Conservation (phyloP, 92 coral and sea anemone genomes). For the Plumapathes pennacea region DNA sequence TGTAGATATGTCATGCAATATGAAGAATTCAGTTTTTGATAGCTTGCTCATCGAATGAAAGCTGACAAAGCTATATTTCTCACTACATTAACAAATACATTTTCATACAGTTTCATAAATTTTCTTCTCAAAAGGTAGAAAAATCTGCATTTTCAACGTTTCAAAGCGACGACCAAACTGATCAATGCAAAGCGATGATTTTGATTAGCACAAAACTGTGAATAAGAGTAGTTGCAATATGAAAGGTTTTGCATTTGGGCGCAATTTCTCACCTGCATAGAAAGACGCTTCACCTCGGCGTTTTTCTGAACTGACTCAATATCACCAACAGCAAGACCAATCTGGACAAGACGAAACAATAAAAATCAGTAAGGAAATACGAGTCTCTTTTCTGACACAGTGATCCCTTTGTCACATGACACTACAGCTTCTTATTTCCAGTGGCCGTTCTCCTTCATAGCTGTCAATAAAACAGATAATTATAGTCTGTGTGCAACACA, state of each 20-base stretch:
- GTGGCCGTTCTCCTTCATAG: too few species aligned
- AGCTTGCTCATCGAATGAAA: not conserved
- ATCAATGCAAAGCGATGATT: not conserved
- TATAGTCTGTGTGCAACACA: not conserved
- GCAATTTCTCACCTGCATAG: slow-evolving; percentile 66
- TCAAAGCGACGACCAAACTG: too few species aligned
- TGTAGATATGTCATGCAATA: too few species aligned
- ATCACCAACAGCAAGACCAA: slow-evolving; percentile 99
- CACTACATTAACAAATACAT: too few species aligned
- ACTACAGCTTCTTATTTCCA: too few species aligned
- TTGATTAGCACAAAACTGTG: not conserved
- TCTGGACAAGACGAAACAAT: slow-evolving; percentile 31
- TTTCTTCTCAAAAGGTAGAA: too few species aligned
- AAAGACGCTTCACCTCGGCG: slow-evolving; percentile 84
- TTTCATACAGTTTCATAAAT: too few species aligned
- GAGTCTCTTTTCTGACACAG: not conserved
- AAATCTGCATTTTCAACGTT: too few species aligned
- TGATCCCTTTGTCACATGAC: too few species aligned
- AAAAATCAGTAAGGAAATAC: not conserved
- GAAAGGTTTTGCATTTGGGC: not conserved
- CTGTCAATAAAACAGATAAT: not conserved
- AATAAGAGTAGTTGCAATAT: not conserved
- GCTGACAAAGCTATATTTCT: too few species aligned
- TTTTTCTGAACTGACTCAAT: slow-evolving; percentile 88
- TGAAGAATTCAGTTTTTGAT: not conserved